Percentiles rank a stretch among this genome's conserved stretches.
Conservation (phyloP, 2,888 invertebrate species). For the Blomia tropicalis region DNA sequence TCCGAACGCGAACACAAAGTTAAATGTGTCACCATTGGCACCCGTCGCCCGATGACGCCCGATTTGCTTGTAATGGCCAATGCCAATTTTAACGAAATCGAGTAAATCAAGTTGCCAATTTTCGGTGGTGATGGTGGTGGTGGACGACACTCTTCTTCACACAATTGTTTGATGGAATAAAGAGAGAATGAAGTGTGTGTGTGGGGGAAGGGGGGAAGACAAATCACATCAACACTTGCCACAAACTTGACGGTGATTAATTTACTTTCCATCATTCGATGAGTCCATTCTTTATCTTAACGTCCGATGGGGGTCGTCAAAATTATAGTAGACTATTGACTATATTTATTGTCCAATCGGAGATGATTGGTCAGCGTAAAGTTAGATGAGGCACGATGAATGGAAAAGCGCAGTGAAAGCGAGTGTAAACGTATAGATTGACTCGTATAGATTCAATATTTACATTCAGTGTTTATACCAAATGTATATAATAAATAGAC, state of each 20-base stretch:
- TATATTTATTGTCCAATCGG: background rate
- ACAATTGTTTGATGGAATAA: too few relatives aligned
- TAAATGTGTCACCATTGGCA: too few relatives aligned
- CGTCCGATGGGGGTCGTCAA: background rate
- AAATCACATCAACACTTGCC: background rate
- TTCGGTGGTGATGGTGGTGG: too few relatives aligned
- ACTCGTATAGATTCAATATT: slow-evolving; percentile 1
- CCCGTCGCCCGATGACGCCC: too few relatives aligned
- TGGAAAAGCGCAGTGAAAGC: slow-evolving; percentile 9
- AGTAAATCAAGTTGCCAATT: too few relatives aligned
- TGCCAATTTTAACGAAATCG: background rate
- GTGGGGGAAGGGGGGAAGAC: too few relatives aligned
- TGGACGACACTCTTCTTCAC: too few relatives aligned
- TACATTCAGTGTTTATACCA: slow-evolving; percentile 9
- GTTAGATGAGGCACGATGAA: slow-evolving; percentile 4
- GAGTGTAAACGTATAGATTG: background rate
- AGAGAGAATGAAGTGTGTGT: too few relatives aligned
- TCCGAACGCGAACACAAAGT: too few relatives aligned
- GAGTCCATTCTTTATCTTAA: background rate
- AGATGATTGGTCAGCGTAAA: background rate
- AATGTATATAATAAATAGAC: background rate
- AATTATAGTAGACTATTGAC: background rate
- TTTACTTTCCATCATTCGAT: background rate
- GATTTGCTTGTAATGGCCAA: background rate
- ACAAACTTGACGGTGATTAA: slow-evolving; percentile 6